These are phyloP conservation scores for Microdon myrmicae DNA, from an alignment of 2,888 invertebrate species.

Conservation along the genomic window DNA sequence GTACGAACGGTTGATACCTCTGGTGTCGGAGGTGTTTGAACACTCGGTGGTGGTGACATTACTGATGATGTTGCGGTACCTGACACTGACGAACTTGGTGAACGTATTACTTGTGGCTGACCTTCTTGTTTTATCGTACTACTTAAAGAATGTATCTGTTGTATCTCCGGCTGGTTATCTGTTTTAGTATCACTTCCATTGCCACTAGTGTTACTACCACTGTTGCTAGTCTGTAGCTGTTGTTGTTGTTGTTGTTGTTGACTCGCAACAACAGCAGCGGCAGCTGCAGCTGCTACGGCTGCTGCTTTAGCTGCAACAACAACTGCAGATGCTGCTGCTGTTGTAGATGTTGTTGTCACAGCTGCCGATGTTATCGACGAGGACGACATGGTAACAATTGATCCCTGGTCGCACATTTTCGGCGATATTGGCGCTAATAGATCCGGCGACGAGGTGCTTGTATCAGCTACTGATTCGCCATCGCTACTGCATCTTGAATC, in stretches of 20 bases:
- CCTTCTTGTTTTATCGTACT: slow-evolving; percentile 38
- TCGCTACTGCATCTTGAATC: slow-evolving; percentile 96
- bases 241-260: slow-evolving; percentile 43
- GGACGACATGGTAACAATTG: slow-evolving; percentile 56
- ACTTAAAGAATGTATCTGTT: slow-evolving; percentile 47
- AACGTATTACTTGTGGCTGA: slow-evolving; percentile 61
- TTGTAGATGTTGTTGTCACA: slow-evolving; percentile 55
- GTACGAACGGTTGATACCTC: slow-evolving; percentile 41
- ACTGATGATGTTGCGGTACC: slow-evolving; percentile 60
- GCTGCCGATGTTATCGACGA: slow-evolving; percentile 54
- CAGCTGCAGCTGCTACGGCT: slow-evolving; percentile 21
- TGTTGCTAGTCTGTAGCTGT: slow-evolving; percentile 48
- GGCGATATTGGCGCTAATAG: slow-evolving; percentile 85
- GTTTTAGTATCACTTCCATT: slow-evolving; percentile 28
- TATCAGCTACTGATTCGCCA: slow-evolving; percentile 95
- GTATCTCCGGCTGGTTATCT: too few species aligned
- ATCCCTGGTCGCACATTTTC: slow-evolving; percentile 72
- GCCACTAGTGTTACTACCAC: slow-evolving; percentile 32
- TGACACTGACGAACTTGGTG: slow-evolving; percentile 59
- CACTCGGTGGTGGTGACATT: slow-evolving; percentile 61
- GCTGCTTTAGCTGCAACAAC: slow-evolving; percentile 39
- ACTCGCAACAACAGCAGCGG: slow-evolving; percentile 24
- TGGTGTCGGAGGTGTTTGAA: slow-evolving; percentile 55
- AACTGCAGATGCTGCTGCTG: slow-evolving; percentile 52
- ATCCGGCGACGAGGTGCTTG: slow-evolving; percentile 92